Conservation (phyloP, 2,113 vertebrate genomes). For the Pampusana beccarii region DNA sequence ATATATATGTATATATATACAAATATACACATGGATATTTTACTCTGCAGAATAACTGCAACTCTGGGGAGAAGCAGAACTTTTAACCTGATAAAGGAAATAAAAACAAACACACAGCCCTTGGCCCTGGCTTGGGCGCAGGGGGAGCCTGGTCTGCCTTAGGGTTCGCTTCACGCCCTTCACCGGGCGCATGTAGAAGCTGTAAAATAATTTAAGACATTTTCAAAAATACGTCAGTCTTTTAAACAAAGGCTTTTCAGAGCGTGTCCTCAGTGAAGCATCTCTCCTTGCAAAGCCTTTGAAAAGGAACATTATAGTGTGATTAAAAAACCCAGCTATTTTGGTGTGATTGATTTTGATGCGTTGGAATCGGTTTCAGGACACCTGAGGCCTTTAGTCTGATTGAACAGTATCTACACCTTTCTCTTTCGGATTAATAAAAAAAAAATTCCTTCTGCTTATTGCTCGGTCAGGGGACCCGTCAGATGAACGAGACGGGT, state of each 20-base stretch:
- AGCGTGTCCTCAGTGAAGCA: neutral
- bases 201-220: conserved; percentile 5
- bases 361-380: neutral
- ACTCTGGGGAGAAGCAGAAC: neutral
- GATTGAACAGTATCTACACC: neutral
- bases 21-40: neutral
- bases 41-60: neutral
- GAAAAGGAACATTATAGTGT: neutral
- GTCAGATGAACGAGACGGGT: fast-evolving
- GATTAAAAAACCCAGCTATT: neutral
- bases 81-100: neutral
- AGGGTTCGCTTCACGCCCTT: neutral
- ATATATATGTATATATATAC: neutral
- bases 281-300: neutral
- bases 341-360: neutral
- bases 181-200: fast-evolving
- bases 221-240: neutral
- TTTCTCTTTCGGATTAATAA: neutral
- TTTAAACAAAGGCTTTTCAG: neutral
- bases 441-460: neutral
- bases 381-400: neutral
- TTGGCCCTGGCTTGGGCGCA: neutral
- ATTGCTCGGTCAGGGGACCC: neutral
- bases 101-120: neutral
- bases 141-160: neutral